Percentiles rank a stretch among this genome's conserved stretches.
phyloP scores from a whole-genome alignment of 2,888 invertebrate genomes.

The Aleiodes leptofemur region DNA sequence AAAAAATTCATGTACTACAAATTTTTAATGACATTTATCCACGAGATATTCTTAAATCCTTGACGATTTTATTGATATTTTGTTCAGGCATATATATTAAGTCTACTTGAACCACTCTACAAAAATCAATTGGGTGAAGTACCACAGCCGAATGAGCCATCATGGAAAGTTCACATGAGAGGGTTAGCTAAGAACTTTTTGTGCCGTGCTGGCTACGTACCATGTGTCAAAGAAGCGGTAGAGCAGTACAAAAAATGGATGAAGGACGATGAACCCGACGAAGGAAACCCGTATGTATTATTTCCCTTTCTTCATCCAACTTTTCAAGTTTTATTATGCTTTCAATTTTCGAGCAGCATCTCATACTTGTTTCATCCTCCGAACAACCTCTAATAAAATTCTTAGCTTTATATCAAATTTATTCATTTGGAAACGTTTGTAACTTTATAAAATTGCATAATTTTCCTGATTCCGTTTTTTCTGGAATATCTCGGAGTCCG shows the following conservation, averaged over 20 bases:
- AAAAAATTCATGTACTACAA: not conserved
- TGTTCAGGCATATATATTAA: constrained; percentile 82
- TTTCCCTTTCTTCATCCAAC: not conserved
- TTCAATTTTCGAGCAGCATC: too few species aligned
- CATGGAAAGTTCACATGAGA: constrained; percentile 82
- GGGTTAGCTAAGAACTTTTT: constrained; percentile 83
- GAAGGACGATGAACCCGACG: constrained; percentile 84
- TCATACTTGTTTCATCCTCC: too few species aligned
- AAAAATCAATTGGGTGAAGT: constrained; percentile 79
- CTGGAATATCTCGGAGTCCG: too few species aligned
- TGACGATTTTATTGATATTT: constrained; percentile 1
- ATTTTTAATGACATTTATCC: not conserved
- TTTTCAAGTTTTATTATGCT: too few species aligned
- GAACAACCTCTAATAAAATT: too few species aligned
- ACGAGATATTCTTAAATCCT: not conserved
- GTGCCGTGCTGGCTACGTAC: constrained; percentile 85
- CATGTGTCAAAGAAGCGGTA: constrained; percentile 86
- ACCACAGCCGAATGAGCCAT: constrained; percentile 79
- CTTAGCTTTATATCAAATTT: too few species aligned
- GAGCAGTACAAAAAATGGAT: constrained; percentile 86
- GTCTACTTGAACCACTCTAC: constrained; percentile 83
- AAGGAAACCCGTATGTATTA: constrained; percentile 85
- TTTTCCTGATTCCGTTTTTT: too few species aligned
- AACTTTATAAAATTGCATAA: too few species aligned
- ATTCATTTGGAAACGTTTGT: too few species aligned